Base-by-base conservation (phyloP, 1,140 invertebrate genomes). In the Ostrea edulis region DNA sequence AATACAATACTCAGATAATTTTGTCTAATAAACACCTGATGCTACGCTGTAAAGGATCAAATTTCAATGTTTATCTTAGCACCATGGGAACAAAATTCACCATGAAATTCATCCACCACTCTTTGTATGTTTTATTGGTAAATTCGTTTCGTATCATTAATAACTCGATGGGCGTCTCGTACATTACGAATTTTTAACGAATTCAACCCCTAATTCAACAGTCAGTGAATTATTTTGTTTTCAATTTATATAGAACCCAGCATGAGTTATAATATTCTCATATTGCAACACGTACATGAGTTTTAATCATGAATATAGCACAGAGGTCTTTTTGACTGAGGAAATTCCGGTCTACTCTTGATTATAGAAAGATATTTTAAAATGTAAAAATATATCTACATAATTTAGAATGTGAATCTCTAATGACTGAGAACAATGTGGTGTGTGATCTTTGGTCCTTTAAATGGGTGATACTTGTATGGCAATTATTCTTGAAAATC, bases 21-120 rank as follows among this genome's bases (percentile, higher is more conserved):
- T 35, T 77, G 68, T 35, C 68, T 35, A 68, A 77, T 77, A 77
- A 77, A 77, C 68, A 77, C 68, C 68, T 77, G 68, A 77, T 77
- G 68, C 68, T 35, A 14, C 9, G 68, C 68, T 77, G 22, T 77
- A 77, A 35, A 77, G 25, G 68, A 77, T 77, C 68, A 77, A 25
- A 77, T 77, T 77, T 29, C 68, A 77, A 29, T 77, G 68, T 77
- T 77, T 77, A 77, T 77, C 29, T 77, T 77, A 77, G 29, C 68
- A 77, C 68, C 68, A 77, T 77, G 68, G 68, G 68, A 77, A 77
- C 68, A 77, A 25, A 77, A 77, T 77, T 77, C 68, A 25, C 68
- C 68, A 29, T 29, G 68, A 77, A 77, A 77, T 44, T 77, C 17
- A 77, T 77, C 8, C 68, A 29, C 25, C 68, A 35, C 29, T 35